phyloP scores from a whole-genome alignment of 2,888 invertebrate genomes.

The Eilema griseolum region DNA sequence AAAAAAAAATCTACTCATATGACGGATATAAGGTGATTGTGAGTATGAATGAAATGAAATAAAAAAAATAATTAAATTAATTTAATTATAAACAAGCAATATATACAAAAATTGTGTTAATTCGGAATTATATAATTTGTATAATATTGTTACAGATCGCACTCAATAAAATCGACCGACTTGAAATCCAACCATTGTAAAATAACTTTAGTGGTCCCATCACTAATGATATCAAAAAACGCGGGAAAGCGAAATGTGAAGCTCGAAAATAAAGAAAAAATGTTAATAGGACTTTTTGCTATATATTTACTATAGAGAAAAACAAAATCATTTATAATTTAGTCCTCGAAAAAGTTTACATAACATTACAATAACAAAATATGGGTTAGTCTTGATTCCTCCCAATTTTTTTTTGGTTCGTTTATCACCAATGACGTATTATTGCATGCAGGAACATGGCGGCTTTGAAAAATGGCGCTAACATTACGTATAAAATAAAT shows the following conservation, averaged over 20 bases:
- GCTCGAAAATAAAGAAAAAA: neutral
- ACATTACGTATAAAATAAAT: too few relatives aligned
- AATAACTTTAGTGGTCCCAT: conserved; percentile 20
- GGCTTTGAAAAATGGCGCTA: too few relatives aligned
- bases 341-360: too few relatives aligned
- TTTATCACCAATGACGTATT: too few relatives aligned
- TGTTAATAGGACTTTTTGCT: neutral
- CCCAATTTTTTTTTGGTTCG: too few relatives aligned
- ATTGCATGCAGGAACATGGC: too few relatives aligned
- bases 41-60: conserved; percentile 18
- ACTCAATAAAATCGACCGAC: conserved; percentile 10
- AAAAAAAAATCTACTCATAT: neutral
- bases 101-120: conserved; percentile 48
- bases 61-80: conserved; percentile 43
- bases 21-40: neutral
- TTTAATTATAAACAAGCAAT: conserved; percentile 50
- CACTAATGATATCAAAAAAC: conserved; percentile 13
- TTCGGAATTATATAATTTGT: conserved; percentile 31
- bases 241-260: conserved; percentile 3
- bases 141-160: conserved; percentile 22
- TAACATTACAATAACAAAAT: neutral
- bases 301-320: neutral
- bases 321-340: neutral
- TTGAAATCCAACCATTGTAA: conserved; percentile 18
- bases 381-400: neutral